These are phyloP conservation scores for Standfussiana lucernea DNA, from an alignment of 2,888 invertebrate genomes.

Conservation along the genomic window DNA sequence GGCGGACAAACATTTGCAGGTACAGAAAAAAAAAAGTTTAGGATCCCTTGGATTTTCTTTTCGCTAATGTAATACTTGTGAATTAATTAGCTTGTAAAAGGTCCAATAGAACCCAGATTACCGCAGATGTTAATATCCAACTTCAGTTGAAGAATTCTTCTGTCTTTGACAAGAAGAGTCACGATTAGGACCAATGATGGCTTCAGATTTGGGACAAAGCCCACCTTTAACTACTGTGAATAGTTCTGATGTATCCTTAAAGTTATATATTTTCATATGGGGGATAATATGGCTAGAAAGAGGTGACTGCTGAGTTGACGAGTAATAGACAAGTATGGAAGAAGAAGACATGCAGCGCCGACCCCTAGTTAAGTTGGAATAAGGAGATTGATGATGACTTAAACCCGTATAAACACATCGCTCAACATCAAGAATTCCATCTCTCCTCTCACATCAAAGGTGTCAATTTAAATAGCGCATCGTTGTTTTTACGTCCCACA, in stretches of 20 bases:
- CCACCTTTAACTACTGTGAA: not conserved
- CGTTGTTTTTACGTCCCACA: conserved; percentile 61
- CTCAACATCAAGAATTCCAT: conserved; percentile 13
- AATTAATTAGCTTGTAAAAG: not conserved
- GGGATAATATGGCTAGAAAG: not conserved
- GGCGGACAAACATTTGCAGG: not conserved
- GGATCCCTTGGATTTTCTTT: not conserved
- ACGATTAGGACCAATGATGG: not conserved
- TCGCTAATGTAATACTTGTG: not conserved
- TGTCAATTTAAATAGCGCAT: conserved; percentile 60
- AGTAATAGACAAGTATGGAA: not conserved
- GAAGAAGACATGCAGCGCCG: not conserved
- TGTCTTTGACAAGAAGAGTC: not conserved
- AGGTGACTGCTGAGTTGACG: not conserved
- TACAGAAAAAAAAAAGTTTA: not conserved
- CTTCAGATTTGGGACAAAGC: too few relatives aligned
- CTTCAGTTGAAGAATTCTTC: not conserved
- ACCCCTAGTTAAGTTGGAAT: not conserved
- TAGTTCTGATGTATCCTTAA: not conserved
- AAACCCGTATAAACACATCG: not conserved
- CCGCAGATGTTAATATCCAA: not conserved
- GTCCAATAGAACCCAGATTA: not conserved
- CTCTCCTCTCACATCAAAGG: conserved; percentile 29
- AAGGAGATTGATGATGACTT: not conserved
- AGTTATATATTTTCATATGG: not conserved